Conservation (phyloP, 2,797 vertebrate species). For the Mormyrops boulengeri region DNA sequence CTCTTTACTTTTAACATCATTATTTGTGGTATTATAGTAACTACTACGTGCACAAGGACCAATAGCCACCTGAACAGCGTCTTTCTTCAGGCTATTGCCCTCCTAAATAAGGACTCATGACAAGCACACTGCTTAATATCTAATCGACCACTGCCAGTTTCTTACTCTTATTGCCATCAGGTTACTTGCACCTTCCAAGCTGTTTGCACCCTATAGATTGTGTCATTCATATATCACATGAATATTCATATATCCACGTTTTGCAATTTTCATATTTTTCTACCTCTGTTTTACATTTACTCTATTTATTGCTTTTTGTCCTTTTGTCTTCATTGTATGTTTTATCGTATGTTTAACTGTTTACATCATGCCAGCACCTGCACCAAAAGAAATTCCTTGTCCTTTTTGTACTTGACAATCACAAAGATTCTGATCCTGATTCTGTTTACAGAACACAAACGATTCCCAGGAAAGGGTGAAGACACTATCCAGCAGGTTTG, state of each 20-base stretch:
- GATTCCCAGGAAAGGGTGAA: background rate
- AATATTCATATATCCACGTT: background rate
- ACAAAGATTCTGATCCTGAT: background rate
- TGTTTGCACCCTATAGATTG: background rate
- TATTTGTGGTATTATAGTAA: background rate
- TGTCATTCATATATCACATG: background rate
- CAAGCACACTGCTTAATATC: background rate
- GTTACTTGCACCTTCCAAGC: background rate
- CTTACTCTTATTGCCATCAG: background rate
- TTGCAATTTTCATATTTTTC: background rate
- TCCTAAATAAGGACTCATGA: background rate
- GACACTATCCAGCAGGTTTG: background rate
- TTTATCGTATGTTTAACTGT: background rate
- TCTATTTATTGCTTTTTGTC: background rate
- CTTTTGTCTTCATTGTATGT: background rate
- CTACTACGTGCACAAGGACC: background rate
- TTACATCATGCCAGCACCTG: background rate
- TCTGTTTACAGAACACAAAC: background rate
- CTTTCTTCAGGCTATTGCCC: background rate
- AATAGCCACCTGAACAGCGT: background rate
- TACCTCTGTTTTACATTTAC: background rate
- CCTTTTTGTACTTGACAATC: background rate
- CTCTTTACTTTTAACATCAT: background rate
- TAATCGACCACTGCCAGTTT: background rate
- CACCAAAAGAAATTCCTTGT: background rate